Conservation (phyloP, 2,113 vertebrate genomes). For the Peucedramus taeniatus region DNA sequence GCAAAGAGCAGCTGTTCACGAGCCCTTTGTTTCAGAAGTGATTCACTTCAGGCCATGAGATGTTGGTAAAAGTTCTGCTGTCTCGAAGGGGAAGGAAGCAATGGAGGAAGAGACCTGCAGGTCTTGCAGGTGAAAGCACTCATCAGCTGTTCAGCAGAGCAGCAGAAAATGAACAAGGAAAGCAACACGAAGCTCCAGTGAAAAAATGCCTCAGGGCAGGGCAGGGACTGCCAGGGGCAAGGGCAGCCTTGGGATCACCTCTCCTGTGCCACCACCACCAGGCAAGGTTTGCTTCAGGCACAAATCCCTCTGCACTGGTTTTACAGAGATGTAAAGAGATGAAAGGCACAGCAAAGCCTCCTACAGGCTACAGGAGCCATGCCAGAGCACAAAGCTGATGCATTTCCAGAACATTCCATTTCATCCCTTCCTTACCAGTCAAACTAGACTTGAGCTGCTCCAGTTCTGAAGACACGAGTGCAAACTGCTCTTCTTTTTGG, state of each 20-base stretch:
- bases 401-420: neutral
- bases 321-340: neutral
- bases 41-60: neutral
- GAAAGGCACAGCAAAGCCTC: neutral
- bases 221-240: neutral
- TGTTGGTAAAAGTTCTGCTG: neutral
- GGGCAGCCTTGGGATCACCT: neutral
- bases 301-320: neutral
- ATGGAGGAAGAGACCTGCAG: neutral
- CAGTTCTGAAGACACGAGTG: slow-evolving; percentile 75
- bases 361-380: neutral
- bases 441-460: slow-evolving; percentile 77
- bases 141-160: neutral
- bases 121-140: neutral
- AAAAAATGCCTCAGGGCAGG: neutral
- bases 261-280: neutral
- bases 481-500: slow-evolving; percentile 84
- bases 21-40: neutral
- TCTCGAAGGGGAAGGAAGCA: neutral
- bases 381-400: neutral
- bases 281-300: neutral
- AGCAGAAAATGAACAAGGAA: neutral
- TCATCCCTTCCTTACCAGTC: slow-evolving; percentile 61
- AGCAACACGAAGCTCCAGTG: neutral
- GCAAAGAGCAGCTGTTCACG: neutral